Evolutionary conservation across 1,140 invertebrate genomes (phyloP).

Genomic region (Triops cancriformis): DNA sequence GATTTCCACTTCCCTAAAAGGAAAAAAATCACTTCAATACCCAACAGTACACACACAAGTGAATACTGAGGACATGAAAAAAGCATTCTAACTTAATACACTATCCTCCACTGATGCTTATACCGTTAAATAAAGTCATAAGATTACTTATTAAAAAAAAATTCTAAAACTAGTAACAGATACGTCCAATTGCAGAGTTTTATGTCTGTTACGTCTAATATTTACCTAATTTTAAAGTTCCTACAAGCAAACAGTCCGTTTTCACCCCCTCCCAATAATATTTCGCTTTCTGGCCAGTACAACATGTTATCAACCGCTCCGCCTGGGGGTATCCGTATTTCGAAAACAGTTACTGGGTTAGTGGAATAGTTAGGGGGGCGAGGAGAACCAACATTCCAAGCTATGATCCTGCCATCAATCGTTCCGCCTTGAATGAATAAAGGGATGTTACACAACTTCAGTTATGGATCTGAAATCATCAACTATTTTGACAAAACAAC

Average conservation of each 20-base stretch:
- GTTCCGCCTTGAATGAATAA: conserved; percentile 38
- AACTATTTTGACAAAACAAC: no score
- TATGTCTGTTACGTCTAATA: no score
- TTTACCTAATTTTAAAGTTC: conserved; percentile 8
- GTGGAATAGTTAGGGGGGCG: conserved; percentile 36
- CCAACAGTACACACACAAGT: no score
- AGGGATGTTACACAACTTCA: neutral
- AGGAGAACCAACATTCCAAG: conserved; percentile 43
- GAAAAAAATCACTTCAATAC: neutral
- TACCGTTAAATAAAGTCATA: no score
- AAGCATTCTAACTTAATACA: no score
- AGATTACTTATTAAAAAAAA: no score
- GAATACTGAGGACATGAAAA: no score
- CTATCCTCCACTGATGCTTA: no score
- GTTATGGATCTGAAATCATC: no score
- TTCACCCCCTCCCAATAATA: conserved; percentile 31
- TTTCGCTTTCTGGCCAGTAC: conserved; percentile 28
- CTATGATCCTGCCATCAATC: conserved; percentile 39
- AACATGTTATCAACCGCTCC: conserved; percentile 32
- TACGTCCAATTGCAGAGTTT: no score
- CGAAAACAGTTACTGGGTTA: conserved; percentile 31
- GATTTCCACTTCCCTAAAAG: neutral
- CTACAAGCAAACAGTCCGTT: conserved; percentile 27
- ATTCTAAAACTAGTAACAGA: no score
- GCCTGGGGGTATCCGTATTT: conserved; percentile 29